phyloP scores from a whole-genome alignment of 37 sponge, comb jelly and placozoan species.

The Haliclona indistincta region DNA sequence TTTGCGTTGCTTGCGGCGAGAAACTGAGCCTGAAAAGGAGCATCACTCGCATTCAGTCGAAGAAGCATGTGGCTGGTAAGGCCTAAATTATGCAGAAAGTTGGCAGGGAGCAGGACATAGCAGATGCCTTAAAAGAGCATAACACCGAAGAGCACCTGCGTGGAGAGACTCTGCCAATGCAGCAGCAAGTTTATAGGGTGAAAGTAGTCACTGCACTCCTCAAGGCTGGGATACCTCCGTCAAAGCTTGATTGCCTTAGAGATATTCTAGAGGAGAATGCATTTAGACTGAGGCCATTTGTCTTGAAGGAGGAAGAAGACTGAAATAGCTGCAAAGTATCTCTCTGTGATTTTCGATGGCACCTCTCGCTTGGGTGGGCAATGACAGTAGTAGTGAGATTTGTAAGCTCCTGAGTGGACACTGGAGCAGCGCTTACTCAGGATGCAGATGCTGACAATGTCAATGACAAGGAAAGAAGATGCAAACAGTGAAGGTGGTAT shows the following conservation, averaged over 20 bases:
- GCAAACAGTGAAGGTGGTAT: too few relatives aligned
- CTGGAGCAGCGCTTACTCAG: slow-evolving; percentile 26
- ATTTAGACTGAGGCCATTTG: slow-evolving; percentile 42
- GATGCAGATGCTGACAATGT: slow-evolving; percentile 22
- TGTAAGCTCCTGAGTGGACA: slow-evolving; percentile 17
- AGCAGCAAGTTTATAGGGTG: slow-evolving; percentile 56
- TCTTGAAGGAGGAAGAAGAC: slow-evolving; percentile 20
- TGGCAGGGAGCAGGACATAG: slow-evolving; percentile 21
- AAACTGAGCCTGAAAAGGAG: slow-evolving; percentile 1
- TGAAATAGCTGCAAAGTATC: slow-evolving; percentile 1
- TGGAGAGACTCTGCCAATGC: slow-evolving; percentile 45
- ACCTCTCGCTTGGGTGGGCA: slow-evolving; percentile 48
- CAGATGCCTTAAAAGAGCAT: slow-evolving; percentile 18
- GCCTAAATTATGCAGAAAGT: not conserved
- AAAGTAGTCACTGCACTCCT: slow-evolving; percentile 45
- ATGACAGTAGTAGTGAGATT: slow-evolving; percentile 25
- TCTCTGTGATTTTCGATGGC: slow-evolving; percentile 31
- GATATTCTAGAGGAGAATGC: slow-evolving; percentile 50
- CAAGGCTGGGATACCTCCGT: slow-evolving; percentile 37
- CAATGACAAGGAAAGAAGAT: slow-evolving; percentile 7
- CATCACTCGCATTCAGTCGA: slow-evolving; percentile 22
- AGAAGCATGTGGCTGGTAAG: slow-evolving; percentile 19
- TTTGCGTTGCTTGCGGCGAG: slow-evolving; percentile 19
- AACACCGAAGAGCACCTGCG: slow-evolving; percentile 30
- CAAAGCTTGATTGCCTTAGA: slow-evolving; percentile 28